A percentile compares a stretch with the other conserved stretches of the same genome.
These are phyloP conservation scores for Eulemur albifrons DNA, from an alignment of 2,797 vertebrate species.

Conservation along the genomic window DNA sequence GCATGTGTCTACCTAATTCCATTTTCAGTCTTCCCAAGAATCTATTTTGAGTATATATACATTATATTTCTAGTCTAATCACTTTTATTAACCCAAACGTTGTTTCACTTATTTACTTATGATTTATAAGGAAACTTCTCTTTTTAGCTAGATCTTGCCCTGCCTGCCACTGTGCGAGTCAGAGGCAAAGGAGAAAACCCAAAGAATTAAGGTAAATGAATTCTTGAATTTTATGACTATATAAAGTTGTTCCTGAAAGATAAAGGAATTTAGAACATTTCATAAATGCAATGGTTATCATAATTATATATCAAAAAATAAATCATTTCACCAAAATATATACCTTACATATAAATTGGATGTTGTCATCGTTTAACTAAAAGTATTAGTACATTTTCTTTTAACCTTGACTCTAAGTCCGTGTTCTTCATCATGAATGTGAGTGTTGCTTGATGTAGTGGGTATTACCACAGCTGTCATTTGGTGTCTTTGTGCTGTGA, in stretches of 20 bases:
- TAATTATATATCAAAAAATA: not conserved
- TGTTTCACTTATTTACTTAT: not conserved
- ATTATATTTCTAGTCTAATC: not conserved
- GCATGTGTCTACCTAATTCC: not conserved
- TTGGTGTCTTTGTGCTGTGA: not conserved
- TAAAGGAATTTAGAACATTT: not conserved
- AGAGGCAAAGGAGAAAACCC: not conserved
- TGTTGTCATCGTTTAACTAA: not conserved
- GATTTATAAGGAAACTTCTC: not conserved
- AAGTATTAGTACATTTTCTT: not conserved
- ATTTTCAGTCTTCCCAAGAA: slow-evolving; percentile 1
- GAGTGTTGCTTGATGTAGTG: not conserved
- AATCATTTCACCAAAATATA: not conserved
- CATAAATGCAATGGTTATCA: not conserved
- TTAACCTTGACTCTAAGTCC: not conserved
- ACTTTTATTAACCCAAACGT: not conserved
- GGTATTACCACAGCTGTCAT: not conserved
- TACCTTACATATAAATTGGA: not conserved
- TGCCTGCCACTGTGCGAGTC: not conserved
- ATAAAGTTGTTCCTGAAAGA: not conserved
- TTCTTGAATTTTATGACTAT: not conserved
- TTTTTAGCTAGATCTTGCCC: not conserved
- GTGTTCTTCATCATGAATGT: not conserved
- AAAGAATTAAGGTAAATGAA: not conserved
- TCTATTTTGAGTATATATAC: not conserved